phyloP scores from a whole-genome alignment of 2,113 vertebrate genomes.

The Cyprinodon tularosa region DNA sequence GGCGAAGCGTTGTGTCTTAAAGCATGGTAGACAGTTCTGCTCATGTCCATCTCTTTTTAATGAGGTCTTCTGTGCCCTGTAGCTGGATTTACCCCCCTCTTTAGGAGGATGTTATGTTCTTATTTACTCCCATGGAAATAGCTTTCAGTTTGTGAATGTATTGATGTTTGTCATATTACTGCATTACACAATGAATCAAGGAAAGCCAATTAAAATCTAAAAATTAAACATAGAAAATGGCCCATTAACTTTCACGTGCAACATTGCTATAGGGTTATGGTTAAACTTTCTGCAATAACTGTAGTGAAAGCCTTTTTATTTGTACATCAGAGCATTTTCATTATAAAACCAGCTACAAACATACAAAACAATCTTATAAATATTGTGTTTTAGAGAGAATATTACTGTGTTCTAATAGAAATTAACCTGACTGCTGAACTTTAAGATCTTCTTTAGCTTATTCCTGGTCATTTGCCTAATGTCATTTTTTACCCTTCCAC shows the following conservation, averaged over 20 bases:
- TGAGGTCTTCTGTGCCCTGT: constrained; percentile 14
- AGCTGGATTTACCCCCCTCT: constrained; percentile 25
- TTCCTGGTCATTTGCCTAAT: background rate
- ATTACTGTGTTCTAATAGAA: too few relatives aligned
- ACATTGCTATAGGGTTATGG: constrained; percentile 1
- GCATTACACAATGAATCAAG: constrained; percentile 28
- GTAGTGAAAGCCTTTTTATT: too few relatives aligned
- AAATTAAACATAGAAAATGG: constrained; percentile 33
- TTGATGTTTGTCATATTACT: constrained; percentile 47
- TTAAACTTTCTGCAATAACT: too few relatives aligned
- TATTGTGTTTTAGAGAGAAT: too few relatives aligned
- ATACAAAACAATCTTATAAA: too few relatives aligned
- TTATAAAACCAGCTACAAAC: too few relatives aligned
- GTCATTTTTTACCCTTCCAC: background rate
- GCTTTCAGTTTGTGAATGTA: constrained; percentile 31
- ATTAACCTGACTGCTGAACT: too few relatives aligned
- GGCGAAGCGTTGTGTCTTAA: background rate
- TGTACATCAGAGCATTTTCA: too few relatives aligned
- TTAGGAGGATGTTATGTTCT: constrained; percentile 11
- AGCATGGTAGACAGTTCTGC: background rate
- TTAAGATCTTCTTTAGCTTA: too few relatives aligned
- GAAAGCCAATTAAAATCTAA: constrained; percentile 24
- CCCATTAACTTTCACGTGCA: constrained; percentile 24
- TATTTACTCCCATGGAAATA: constrained; percentile 28
- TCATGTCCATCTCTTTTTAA: constrained; percentile 20